Conservation (phyloP, 53 echinoderm and acorn worm genomes). For the Patiria pectinifera region DNA sequence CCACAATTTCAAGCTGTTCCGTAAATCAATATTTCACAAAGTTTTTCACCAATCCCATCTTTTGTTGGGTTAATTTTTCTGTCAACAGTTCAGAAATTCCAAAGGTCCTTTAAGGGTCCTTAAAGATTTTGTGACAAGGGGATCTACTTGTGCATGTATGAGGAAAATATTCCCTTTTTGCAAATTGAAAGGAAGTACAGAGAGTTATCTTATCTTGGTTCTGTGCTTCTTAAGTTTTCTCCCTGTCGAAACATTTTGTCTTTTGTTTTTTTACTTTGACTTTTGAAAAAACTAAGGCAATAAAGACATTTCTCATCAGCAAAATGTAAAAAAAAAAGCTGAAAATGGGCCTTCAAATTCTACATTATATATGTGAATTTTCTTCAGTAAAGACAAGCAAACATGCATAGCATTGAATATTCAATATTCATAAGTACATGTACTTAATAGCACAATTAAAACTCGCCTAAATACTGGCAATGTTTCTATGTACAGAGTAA, state of each 20-base stretch:
- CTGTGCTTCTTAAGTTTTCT: neutral
- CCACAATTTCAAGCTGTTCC: too few relatives aligned
- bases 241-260: neutral
- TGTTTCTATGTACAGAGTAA: neutral
- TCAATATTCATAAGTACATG: constrained; percentile 6
- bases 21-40: too few relatives aligned
- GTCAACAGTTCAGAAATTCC: too few relatives aligned
- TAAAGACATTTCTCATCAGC: constrained; percentile 30
- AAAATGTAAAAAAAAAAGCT: neutral
- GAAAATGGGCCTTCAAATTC: neutral
- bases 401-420: neutral
- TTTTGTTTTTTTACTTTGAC: neutral
- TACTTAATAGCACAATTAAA: neutral
- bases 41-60: too few relatives aligned
- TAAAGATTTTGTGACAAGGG: too few relatives aligned
- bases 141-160: too few relatives aligned
- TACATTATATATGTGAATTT: constrained; percentile 2
- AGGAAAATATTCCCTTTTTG: too few relatives aligned
- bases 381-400: neutral
- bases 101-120: too few relatives aligned
- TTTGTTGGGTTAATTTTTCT: too few relatives aligned
- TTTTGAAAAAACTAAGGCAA: constrained; percentile 6
- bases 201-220: too few relatives aligned
- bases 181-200: too few relatives aligned
- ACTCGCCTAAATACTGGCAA: neutral